These are phyloP conservation scores for Marasmarcha lunaedactyla DNA, from an alignment of 2,888 invertebrate species.

Conservation along the genomic window DNA sequence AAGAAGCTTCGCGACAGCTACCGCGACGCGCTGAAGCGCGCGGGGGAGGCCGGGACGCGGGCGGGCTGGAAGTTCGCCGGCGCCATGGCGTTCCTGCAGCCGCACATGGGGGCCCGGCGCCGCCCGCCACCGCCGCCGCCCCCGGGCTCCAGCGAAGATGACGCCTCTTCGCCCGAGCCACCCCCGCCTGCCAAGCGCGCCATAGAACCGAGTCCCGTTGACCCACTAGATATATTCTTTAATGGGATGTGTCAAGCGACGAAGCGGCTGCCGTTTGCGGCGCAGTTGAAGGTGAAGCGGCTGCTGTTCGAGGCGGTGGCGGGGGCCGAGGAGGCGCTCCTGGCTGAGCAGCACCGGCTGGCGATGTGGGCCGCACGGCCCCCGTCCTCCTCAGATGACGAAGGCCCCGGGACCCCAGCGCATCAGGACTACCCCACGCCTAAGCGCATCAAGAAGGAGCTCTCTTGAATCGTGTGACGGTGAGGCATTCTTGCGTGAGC, in stretches of 20 bases:
- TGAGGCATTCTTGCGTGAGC: conserved; percentile 12
- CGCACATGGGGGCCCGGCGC: conserved; percentile 50
- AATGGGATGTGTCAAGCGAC: conserved; percentile 60
- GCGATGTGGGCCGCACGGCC: conserved; percentile 45
- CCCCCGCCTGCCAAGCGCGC: conserved; percentile 25
- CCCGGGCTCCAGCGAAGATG: conserved; percentile 9
- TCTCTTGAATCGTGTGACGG: too few relatives aligned
- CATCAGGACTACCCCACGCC: conserved; percentile 26
- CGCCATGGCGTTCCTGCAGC: conserved; percentile 57
- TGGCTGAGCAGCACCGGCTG: conserved; percentile 53
- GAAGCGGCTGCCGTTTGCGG: conserved; percentile 47
- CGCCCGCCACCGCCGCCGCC: conserved; percentile 18
- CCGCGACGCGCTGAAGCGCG: conserved; percentile 55
- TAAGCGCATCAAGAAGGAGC: conserved; percentile 9
- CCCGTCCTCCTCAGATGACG: conserved; percentile 21
- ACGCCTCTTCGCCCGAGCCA: conserved; percentile 10
- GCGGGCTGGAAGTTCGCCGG: conserved; percentile 56
- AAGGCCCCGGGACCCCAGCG: too few relatives aligned
- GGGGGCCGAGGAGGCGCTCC: conserved; percentile 49
- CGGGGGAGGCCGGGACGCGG: conserved; percentile 17
- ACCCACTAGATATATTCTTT: conserved; percentile 57
- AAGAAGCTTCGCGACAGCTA: conserved; percentile 60
- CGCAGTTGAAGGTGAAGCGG: conserved; percentile 52
- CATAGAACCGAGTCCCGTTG: conserved; percentile 20
- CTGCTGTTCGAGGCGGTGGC: conserved; percentile 47